Base-by-base conservation (phyloP, 1,140 invertebrate species). In the Pentalonia nigronervosa region DNA sequence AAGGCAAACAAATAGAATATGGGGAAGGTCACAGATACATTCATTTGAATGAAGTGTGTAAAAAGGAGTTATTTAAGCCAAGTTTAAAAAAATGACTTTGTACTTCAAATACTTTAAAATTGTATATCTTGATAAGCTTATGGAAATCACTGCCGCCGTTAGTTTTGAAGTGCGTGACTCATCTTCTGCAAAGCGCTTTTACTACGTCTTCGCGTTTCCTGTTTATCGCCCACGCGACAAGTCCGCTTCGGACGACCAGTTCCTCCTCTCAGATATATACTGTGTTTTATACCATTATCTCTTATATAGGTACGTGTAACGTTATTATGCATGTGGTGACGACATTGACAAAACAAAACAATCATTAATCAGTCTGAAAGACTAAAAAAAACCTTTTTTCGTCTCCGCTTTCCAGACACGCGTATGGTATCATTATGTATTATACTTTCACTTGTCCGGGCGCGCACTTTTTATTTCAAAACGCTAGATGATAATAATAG, bases 291-390 rank as follows among this genome's bases (percentile, higher is more conserved):
- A 81, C 41, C 47, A 91, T 91, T 91, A 45, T 81, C 30, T 81
- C 34, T 60, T 89, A 89, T 36, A 4, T 60, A 53, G 41, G 11
- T 53, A 25, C 21, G 83, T 50, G 56, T 53, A 91, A 76, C 45
- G 9, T 76, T 17, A 21, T 9, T 50, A 25, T 30, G 23, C 9
- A 83, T 34, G 25, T n/a, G 25, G 48, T 47, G 47, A 84, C 83
- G 7, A 34, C 60, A 17, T 11, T n/a, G 60, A 76, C 41, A 91
- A 84, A 92, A 92, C 91, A 93, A 93, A 93, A 93, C 81, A 1
- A 14, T 84, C 91, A 53, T 93, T 86, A 93, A 56, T 86, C 48
- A 56, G 81, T 36, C 83, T 23, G 41, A 53, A 86, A 86, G 23
- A 45, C 6, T 11, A 84, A 41, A 20, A 81, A 23, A 45, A 47